Base-by-base conservation (phyloP, 2,113 vertebrate species). In the Kobus ellipsiprymnus region DNA sequence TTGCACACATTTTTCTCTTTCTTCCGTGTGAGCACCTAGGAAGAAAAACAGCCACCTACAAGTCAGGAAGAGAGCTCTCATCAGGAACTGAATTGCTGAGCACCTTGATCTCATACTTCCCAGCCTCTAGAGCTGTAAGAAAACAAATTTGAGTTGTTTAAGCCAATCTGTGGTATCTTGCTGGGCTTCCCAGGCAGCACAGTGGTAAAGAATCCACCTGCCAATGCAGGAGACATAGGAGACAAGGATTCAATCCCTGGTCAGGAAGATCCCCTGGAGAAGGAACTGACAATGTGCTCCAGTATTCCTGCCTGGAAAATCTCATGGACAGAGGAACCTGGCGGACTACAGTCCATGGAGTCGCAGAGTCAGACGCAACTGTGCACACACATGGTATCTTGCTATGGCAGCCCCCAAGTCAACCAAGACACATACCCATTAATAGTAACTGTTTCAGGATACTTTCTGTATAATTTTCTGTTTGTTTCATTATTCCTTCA, bases 401-500 rank as follows among this genome's bases (percentile, higher is more conserved):
- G 21, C 36, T 52, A 86, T 17, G 81, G 48, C n/a, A 88, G 10
- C 67, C 67, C 19, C 81, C 77, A 52, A 90, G 74, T 55, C 29
- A 2, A 67, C n/a, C 30, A 81, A 97, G 40, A 67, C 1, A 97
- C 21, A 91, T 1, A 71, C 8, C 27, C 21, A 71, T 12, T 40
- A 71, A 40, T 60, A 77, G 7, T 77, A 94, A 96, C 44, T 92
- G 2, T 84, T 83, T 90, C 30, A 97, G 90, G 50, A 67, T 60
- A 82, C 44, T 27, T 95, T 87, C 67, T 48, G 4, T 81, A 44
- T 52, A 91, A 13, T 57, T 62, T 50, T 64, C 33, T 82, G 19
- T 93, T 74, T 59, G 44, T 92, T 97, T 96, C 52, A 84, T 87
- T 95, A 87, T 90, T 95, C 27, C 36, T 90, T 78, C 4, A 94